Conservation (phyloP, 2,888 invertebrate species). For the Megaustenia siamemsis region DNA sequence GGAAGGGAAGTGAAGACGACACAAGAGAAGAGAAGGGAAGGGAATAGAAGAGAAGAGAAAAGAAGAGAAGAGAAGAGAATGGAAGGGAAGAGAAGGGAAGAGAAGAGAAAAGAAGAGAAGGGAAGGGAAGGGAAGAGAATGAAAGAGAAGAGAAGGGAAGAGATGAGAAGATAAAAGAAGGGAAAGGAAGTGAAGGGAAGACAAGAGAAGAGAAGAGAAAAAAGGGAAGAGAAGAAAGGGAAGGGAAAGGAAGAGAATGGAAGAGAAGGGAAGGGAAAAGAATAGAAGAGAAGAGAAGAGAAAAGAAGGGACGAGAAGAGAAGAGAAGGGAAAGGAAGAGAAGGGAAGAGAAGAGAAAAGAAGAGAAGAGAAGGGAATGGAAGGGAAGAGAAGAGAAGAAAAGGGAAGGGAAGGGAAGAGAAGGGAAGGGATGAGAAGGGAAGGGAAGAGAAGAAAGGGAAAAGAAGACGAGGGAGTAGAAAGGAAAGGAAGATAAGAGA, state of each 20-base stretch:
- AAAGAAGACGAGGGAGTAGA: neutral
- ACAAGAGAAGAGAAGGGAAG: neutral
- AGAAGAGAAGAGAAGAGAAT: neutral
- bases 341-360: neutral
- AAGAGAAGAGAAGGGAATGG: too few species aligned
- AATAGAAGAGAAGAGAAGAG: too few species aligned
- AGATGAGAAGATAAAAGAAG: too few species aligned
- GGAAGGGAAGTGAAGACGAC: neutral
- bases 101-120: neutral
- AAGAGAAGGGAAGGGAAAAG: too few species aligned
- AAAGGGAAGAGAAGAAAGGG: neutral
- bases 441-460: neutral
- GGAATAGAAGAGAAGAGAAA: neutral
- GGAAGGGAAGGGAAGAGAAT: too few species aligned
- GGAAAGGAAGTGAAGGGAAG: too few species aligned
- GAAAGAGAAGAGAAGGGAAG: too few species aligned
- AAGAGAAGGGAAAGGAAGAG: neutral
- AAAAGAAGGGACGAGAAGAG: too few species aligned
- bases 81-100: too few species aligned
- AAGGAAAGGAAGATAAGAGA: too few species aligned
- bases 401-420: neutral
- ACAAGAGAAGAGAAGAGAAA: neutral
- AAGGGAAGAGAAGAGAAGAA: too few species aligned
- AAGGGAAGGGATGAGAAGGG: neutral
- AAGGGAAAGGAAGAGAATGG: neutral